These are phyloP conservation scores for Microcebus murinus DNA, from an alignment of 2,113 vertebrate species.

Conservation along the genomic window DNA sequence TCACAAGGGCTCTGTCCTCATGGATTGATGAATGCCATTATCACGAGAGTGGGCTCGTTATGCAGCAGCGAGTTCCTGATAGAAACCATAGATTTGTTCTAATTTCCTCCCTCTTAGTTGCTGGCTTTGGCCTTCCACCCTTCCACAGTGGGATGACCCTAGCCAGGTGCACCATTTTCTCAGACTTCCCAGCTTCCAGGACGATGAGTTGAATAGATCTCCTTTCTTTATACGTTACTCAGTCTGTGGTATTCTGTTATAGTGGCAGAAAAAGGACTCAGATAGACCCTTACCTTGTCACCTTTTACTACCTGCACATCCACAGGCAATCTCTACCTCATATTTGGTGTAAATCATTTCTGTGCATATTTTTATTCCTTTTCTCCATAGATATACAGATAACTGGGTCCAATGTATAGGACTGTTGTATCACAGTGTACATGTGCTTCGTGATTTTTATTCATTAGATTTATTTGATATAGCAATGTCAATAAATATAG, in stretches of 20 bases:
- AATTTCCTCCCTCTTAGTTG: background rate
- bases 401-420: background rate
- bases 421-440: background rate
- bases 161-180: background rate
- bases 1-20: no score
- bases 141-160: background rate
- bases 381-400: background rate
- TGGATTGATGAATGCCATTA: no score
- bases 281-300: background rate
- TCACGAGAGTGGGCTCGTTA: no score
- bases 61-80: no score
- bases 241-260: background rate
- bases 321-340: background rate
- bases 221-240: background rate
- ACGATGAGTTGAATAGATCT: background rate
- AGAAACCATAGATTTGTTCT: background rate
- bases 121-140: background rate
- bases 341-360: background rate
- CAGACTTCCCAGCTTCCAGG: background rate
- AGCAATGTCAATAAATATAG: background rate
- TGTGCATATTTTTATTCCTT: background rate
- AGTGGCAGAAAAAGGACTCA: background rate
- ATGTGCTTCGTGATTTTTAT: background rate
- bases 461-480: background rate
- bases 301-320: background rate